Evolutionary conservation across 1,140 invertebrate genomes (phyloP).

Genomic region (Hyles euphorbiae): DNA sequence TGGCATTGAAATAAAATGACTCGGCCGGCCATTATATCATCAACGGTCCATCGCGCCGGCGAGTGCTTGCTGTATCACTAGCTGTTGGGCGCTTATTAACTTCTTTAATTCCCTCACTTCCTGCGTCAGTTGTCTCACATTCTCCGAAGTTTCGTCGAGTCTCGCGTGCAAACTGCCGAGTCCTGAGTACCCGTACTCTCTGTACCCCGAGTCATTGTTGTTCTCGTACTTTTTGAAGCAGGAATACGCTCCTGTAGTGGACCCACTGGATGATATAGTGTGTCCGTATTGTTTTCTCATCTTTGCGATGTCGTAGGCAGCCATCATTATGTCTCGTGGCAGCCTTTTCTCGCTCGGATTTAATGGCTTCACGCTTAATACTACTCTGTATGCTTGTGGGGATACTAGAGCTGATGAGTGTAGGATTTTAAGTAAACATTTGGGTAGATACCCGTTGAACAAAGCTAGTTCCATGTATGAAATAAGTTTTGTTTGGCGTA

Average conservation of each 20-base stretch:
- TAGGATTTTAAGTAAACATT: conserved; percentile 81
- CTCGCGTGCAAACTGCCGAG: conserved; percentile 77
- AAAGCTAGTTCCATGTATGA: conserved; percentile 80
- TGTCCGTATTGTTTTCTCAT: conserved; percentile 81
- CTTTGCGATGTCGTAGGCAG: conserved; percentile 85
- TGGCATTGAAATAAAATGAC: conserved; percentile 69
- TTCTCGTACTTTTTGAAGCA: conserved; percentile 80
- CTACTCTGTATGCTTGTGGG: conserved; percentile 85
- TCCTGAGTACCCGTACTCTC: conserved; percentile 73
- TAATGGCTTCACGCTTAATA: conserved; percentile 85
- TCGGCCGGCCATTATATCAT: conserved; percentile 59
- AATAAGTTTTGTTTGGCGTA: conserved; percentile 81
- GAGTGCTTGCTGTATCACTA: conserved; percentile 67
- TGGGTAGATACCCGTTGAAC: conserved; percentile 78
- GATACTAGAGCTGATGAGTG: conserved; percentile 85
- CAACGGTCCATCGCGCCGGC: conserved; percentile 60
- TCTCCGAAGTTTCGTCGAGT: conserved; percentile 79
- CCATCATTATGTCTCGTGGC: conserved; percentile 83
- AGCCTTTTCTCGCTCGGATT: conserved; percentile 87
- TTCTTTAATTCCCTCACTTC: conserved; percentile 80
- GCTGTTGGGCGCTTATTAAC: conserved; percentile 71
- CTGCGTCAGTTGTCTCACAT: conserved; percentile 77
- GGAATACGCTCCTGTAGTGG: conserved; percentile 75
- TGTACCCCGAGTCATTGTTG: conserved; percentile 74
- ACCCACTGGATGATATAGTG: conserved; percentile 79